phyloP scores from a whole-genome alignment of 2,113 vertebrate species.

The human (Homo sapiens) region DNA sequence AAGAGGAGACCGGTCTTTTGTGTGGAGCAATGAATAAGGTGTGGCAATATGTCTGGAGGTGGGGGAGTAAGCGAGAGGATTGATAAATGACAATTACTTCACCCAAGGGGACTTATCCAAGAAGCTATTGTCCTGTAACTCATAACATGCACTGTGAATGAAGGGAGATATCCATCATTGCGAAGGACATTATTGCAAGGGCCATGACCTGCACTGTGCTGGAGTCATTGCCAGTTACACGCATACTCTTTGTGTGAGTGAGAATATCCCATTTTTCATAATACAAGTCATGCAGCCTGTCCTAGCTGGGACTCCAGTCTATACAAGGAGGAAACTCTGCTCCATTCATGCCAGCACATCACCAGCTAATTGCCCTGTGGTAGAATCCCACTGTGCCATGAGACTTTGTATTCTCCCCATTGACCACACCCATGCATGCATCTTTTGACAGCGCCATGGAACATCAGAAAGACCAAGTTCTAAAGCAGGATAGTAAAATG shows the following conservation, averaged over 20 bases:
- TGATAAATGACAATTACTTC: neutral
- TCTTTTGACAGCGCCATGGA: neutral
- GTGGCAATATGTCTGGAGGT: neutral
- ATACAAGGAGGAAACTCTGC: neutral
- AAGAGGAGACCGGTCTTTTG: neutral
- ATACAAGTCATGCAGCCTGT: neutral
- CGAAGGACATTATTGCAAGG: neutral
- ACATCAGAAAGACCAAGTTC: neutral
- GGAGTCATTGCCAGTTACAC: neutral
- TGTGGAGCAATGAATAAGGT: neutral
- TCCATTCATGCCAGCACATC: neutral
- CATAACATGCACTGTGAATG: neutral
- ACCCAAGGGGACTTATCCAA: neutral
- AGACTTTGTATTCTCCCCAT: neutral
- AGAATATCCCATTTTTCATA: neutral
- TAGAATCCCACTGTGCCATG: neutral
- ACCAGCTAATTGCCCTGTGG: neutral
- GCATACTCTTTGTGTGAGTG: neutral
- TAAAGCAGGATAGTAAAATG: neutral
- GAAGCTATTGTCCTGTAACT: neutral
- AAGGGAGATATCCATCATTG: neutral
- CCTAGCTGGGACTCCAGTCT: neutral
- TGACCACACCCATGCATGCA: fast-evolving
- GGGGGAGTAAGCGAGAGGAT: neutral
- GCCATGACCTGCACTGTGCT: neutral